Base-by-base conservation (phyloP, 2,113 vertebrate genomes). In the Pelobates fuscus region DNA sequence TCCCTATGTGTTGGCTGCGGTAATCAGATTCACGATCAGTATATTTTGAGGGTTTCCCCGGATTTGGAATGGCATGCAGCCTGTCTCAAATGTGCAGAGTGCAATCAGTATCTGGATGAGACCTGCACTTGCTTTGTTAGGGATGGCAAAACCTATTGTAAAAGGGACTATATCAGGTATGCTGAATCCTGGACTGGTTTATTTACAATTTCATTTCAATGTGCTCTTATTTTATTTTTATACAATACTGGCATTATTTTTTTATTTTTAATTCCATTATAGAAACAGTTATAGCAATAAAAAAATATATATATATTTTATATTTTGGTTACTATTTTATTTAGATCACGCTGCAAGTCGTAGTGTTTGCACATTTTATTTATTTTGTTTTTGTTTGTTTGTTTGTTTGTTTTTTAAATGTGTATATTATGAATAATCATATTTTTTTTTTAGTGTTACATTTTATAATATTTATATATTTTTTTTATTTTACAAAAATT, bases 41-140 rank as follows among this genome's bases (percentile, higher is more conserved):
- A 96, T 86, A 98, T 99, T 86, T 92, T 99, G 82, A 91, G 97
- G 86, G 97, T 99, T 85, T 98, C 97, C 71, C 97, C 97, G 85
- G 97, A 99, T 89, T 92, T 99, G 91, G 97, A 99, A 89, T 99
- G 97, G 97, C 97, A 99, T 87, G 97, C 97, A 7, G 96, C 97
- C 52, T 99, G 97, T 85, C 92, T 99, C 83, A 98, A 98, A 85
- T 99, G 97, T 85, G 97, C 96, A 30, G 96, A 98, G 82, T 98
- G 97, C 89, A 97, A 94, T 86, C 96, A 98, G 89, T 98, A 98
- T 91, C 89, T 99, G 92, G 97, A 99, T 84, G 96, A 98, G 86
- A 97, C 96, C 25, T 98, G 96, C 90, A 98, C 97, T 43, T 99
- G 97, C 90, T 99, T 99, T 90, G 97, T 99, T 83, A 87, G 97